Evolutionary conservation across 37 sponge, comb jelly and placozoan species (phyloP).

Genomic region (Trichoplax adhaerens): DNA sequence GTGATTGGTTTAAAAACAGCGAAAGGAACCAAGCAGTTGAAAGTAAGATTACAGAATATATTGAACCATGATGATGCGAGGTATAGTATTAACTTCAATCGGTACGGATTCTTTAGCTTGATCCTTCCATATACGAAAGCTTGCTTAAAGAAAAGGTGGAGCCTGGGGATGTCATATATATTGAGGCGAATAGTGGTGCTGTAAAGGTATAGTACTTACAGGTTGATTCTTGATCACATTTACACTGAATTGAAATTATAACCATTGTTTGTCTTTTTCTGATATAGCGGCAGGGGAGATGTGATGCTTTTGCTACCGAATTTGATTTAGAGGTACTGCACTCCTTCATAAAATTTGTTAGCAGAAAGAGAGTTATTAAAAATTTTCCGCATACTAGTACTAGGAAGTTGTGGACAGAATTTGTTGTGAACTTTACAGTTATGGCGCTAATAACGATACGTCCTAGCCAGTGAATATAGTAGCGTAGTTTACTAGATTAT

Average conservation of each 20-base stretch:
- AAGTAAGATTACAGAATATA: constrained; percentile 11
- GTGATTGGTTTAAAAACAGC: constrained; percentile 92
- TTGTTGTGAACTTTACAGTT: no score
- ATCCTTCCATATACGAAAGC: constrained; percentile 94
- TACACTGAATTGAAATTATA: neutral
- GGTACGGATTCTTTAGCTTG: constrained; percentile 23
- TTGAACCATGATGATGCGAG: neutral
- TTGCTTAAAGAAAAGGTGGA: constrained; percentile 94
- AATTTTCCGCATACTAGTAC: no score
- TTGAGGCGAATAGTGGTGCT: constrained; percentile 94
- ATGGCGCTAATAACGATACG: no score
- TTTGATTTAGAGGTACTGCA: constrained; percentile 64
- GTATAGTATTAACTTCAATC: neutral
- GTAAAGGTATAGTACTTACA: constrained; percentile 39
- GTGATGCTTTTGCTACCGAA: constrained; percentile 92
- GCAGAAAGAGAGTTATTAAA: no score
- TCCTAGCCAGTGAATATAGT: no score
- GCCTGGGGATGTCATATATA: constrained; percentile 97
- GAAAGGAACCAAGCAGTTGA: constrained; percentile 95
- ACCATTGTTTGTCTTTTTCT: neutral
- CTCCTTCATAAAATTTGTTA: no score
- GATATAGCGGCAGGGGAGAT: constrained; percentile 73
- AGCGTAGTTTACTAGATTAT: no score
- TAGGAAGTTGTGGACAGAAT: no score
- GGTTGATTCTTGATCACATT: neutral